phyloP scores from a whole-genome alignment of 2,113 vertebrate species.

The Thinocorus orbignyianus region DNA sequence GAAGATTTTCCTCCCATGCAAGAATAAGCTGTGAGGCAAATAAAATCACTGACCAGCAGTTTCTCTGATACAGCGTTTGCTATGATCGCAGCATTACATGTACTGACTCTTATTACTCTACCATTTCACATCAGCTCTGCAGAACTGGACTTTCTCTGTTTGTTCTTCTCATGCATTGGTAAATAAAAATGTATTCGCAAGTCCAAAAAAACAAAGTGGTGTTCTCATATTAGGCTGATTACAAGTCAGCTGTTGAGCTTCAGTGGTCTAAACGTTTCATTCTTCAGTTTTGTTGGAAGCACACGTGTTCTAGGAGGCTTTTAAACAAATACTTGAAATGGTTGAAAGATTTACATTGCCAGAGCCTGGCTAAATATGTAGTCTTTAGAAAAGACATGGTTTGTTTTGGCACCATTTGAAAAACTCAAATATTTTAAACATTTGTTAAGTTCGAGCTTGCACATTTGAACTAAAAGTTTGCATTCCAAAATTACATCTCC shows the following conservation, averaged over 20 bases:
- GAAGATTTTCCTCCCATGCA: neutral
- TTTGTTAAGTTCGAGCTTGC: constrained; percentile 85
- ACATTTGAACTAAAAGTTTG: constrained; percentile 79
- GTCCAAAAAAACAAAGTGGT: constrained; percentile 28
- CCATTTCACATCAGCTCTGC: constrained; percentile 16
- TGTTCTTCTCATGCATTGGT: constrained; percentile 53
- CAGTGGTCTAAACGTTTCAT: constrained; percentile 73
- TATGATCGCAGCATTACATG: neutral
- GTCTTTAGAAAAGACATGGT: constrained; percentile 82
- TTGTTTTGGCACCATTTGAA: constrained; percentile 83
- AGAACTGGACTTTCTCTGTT: constrained; percentile 35
- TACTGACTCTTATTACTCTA: neutral
- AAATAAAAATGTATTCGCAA: constrained; percentile 47
- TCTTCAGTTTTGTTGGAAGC: constrained; percentile 72
- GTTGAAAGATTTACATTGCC: constrained; percentile 83
- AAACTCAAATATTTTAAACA: constrained; percentile 86
- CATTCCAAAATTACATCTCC: constrained; percentile 75
- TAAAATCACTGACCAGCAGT: neutral
- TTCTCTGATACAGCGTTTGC: neutral
- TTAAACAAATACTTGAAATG: constrained; percentile 84
- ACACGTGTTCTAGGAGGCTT: constrained; percentile 78
- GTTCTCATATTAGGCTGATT: constrained; percentile 59
- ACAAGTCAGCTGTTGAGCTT: constrained; percentile 70
- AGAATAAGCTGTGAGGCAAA: neutral
- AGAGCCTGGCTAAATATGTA: constrained; percentile 80